phyloP scores from a whole-genome alignment of 2,888 invertebrate species.

The Tipula lateralis region DNA sequence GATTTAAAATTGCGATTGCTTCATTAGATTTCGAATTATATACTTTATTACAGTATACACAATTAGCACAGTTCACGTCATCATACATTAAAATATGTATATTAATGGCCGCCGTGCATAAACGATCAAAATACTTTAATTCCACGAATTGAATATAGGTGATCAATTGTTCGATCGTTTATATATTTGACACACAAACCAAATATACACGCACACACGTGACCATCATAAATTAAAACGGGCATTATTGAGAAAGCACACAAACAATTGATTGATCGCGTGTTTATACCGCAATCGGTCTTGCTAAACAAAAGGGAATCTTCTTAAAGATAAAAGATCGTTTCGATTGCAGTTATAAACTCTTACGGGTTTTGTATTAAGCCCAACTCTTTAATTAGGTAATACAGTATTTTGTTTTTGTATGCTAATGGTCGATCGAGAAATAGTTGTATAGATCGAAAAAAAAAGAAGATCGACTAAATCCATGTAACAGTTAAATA shows the following conservation, averaged over 20 bases:
- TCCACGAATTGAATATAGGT: background rate
- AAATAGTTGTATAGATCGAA: background rate
- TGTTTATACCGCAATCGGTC: background rate
- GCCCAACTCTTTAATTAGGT: background rate
- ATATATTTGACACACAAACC: background rate
- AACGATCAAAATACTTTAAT: background rate
- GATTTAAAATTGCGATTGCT: background rate
- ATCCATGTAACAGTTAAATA: background rate
- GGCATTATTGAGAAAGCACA: background rate
- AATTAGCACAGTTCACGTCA: slow-evolving; percentile 6
- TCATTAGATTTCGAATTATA: background rate
- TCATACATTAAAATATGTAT: background rate
- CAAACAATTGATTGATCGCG: background rate
- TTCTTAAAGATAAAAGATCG: background rate
- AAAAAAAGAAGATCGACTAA: background rate
- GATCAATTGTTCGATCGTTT: background rate
- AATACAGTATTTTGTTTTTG: background rate
- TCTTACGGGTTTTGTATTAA: no score
- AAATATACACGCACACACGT: background rate
- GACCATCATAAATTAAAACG: background rate
- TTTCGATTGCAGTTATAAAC: background rate
- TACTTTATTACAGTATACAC: background rate
- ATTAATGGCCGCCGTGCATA: background rate
- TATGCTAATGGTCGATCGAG: background rate
- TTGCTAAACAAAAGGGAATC: background rate